Evolutionary conservation across 2,113 vertebrate genomes (phyloP), one percentile per base, ranked within the genome.

Genomic region (Psittacus erithacus): DNA sequence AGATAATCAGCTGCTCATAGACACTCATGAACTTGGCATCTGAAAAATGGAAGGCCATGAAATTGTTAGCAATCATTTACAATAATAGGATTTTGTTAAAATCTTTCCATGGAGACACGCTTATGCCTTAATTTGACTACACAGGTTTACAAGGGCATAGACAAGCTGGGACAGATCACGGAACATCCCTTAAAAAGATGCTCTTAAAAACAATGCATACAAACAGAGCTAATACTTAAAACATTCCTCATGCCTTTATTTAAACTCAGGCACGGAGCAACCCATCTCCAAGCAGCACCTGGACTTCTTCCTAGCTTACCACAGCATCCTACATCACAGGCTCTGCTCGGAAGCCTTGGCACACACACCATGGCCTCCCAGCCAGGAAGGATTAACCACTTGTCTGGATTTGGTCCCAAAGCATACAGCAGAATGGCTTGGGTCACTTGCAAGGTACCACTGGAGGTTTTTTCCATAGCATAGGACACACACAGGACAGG

Each of bases 1-100:
- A 93, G 64, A 90, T 77, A 77, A 90, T 92, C 88, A 94, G 79
- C 75, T 16, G 6, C 82, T 88, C 93, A 92, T 33, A 94, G 77
- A 86, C 85, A 70, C 78, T 94, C 63, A 44, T 80, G 76, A 94
- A 69, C 38, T 86, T 86, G 76, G 88, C 64, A 83, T 69, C 63
- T n/a, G 63, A 77, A 77, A 95, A 80, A 69, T 74, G 63, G 94
- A 65, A 90, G 68, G 79, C 39, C 64, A n/a, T 38, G 44, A 91
- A 95, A 90, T 93, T 62, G 53, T 50, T 74, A 90, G 71, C 76
- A 80, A 62, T 78, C 31, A 38, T 77, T 83, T 82, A 43, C 71
- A 62, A 73, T 59, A 91, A 82, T 4, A 80, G 41, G 53, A 88
- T 81, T 96, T 59, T 82, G 71, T 62, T 86, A 62, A 88, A 96